Percentiles rank a stretch among this genome's conserved stretches.
Conservation (phyloP, 1,140 invertebrate species). For the Heterodera schachtii region DNA sequence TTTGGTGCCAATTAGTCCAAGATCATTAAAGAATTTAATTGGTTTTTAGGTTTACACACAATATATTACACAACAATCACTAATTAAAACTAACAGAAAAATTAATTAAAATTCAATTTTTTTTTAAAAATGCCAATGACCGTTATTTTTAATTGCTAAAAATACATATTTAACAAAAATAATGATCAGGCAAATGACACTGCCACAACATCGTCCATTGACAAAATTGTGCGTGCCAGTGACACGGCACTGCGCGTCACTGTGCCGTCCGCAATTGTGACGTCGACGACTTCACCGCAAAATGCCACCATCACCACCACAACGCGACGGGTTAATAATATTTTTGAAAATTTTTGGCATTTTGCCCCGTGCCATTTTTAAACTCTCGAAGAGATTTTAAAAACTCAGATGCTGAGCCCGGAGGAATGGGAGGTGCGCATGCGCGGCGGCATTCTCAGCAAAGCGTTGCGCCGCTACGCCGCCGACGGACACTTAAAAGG, state of each 20-base stretch:
- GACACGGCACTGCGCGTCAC: not conserved
- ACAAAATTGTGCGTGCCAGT: not conserved
- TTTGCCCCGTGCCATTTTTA: too few relatives aligned
- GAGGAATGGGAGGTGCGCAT: slow-evolving; percentile 38
- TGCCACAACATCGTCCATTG: not conserved
- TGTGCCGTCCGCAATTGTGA: not conserved
- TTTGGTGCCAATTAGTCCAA: too few relatives aligned
- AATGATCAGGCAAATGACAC: too few relatives aligned
- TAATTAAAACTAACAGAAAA: too few relatives aligned
- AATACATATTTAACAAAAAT: too few relatives aligned
- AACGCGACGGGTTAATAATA: not conserved
- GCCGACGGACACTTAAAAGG: slow-evolving; percentile 7
- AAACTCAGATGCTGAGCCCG: slow-evolving; percentile 20
- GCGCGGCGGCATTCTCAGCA: slow-evolving; percentile 36
- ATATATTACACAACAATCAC: too few relatives aligned
- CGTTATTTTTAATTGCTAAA: too few relatives aligned
- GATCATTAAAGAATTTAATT: too few relatives aligned
- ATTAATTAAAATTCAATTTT: too few relatives aligned
- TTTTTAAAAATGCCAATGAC: too few relatives aligned
- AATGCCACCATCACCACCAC: not conserved
- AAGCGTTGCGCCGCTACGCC: slow-evolving; percentile 21
- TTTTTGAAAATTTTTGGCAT: not conserved
- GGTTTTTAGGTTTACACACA: too few relatives aligned
- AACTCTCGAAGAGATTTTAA: not conserved
- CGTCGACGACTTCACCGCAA: not conserved